Conservation (phyloP, 92 coral and sea anemone species). For the Blastomussa wellsi region DNA sequence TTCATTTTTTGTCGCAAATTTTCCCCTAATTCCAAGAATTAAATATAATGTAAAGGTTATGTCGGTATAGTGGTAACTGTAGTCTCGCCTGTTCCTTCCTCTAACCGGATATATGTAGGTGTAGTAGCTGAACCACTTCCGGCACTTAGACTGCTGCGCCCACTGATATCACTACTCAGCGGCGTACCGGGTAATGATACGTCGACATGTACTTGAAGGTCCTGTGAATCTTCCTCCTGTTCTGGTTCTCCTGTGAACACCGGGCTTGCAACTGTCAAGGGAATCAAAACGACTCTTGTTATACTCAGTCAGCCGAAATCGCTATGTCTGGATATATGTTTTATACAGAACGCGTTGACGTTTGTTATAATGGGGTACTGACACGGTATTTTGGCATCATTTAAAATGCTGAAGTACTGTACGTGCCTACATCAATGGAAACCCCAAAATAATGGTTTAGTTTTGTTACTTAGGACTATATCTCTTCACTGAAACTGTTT, state of each 20-base stretch:
- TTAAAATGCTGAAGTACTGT: too few species aligned
- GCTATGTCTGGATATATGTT: too few species aligned
- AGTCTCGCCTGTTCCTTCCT: conserved; percentile 55
- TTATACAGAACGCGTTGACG: too few species aligned
- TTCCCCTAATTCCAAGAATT: background rate
- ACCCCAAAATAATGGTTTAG: too few species aligned
- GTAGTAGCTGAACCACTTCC: conserved; percentile 65
- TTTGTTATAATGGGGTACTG: too few species aligned
- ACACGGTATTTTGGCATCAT: too few species aligned
- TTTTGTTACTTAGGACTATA: too few species aligned
- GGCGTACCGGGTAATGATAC: conserved; percentile 97
- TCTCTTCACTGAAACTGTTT: too few species aligned
- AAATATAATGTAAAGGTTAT: background rate
- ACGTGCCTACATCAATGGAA: too few species aligned
- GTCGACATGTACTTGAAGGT: conserved; percentile 79
- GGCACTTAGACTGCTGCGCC: conserved; percentile 64
- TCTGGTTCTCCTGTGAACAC: conserved; percentile 14
- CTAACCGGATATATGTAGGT: conserved; percentile 85
- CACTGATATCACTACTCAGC: conserved; percentile 82
- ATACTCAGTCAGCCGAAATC: too few species aligned
- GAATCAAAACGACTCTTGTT: background rate
- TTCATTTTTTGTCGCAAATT: background rate
- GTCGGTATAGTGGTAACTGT: conserved; percentile 28
- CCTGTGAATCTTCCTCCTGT: conserved; percentile 61
- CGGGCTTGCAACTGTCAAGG: background rate